A percentile compares a stretch with the other conserved stretches of the same genome.
phyloP scores from a whole-genome alignment of 1,140 invertebrate genomes.

The Drosophila mojavensis region DNA sequence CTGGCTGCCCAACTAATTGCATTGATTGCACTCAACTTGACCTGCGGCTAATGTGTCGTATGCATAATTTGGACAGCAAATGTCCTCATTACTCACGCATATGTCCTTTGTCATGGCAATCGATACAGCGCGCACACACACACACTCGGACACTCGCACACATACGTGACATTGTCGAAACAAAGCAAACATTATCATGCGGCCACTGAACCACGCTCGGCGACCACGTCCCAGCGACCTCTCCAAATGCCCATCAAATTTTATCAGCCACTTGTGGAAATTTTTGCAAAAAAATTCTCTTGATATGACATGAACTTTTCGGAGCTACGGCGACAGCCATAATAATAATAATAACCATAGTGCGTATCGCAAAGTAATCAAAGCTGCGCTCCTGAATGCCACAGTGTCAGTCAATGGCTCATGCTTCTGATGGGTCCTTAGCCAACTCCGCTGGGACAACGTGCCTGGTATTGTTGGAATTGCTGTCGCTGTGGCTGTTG shows the following conservation, averaged over 20 bases:
- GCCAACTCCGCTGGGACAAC: not conserved
- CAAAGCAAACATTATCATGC: slow-evolving; percentile 57
- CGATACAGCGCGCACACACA: slow-evolving; percentile 50
- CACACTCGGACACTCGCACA: slow-evolving; percentile 12
- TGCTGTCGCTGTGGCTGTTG: not conserved
- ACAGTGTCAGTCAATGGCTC: slow-evolving; percentile 22
- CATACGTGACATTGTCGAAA: slow-evolving; percentile 28
- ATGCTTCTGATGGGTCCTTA: not conserved
- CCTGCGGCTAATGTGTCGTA: slow-evolving; percentile 51
- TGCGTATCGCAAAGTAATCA: slow-evolving; percentile 72
- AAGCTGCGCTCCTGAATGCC: slow-evolving; percentile 33
- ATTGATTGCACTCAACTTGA: slow-evolving; percentile 71
- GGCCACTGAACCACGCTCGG: slow-evolving; percentile 21
- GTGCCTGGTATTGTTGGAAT: slow-evolving; percentile 15
- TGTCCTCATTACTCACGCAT: slow-evolving; percentile 55
- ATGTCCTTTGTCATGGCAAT: slow-evolving; percentile 43
- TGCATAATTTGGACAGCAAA: slow-evolving; percentile 66
- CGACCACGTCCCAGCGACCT: slow-evolving; percentile 37
- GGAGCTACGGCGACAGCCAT: slow-evolving; percentile 32
- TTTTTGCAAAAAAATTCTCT: slow-evolving; percentile 64
- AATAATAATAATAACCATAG: slow-evolving; percentile 63
- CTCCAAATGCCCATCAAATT: slow-evolving; percentile 69
- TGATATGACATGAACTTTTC: slow-evolving; percentile 53
- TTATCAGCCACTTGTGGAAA: slow-evolving; percentile 80
- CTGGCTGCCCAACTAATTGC: slow-evolving; percentile 54